Evolutionary conservation across 2,113 vertebrate species (phyloP).

Genomic region (Hemibagrus wyckioides): DNA sequence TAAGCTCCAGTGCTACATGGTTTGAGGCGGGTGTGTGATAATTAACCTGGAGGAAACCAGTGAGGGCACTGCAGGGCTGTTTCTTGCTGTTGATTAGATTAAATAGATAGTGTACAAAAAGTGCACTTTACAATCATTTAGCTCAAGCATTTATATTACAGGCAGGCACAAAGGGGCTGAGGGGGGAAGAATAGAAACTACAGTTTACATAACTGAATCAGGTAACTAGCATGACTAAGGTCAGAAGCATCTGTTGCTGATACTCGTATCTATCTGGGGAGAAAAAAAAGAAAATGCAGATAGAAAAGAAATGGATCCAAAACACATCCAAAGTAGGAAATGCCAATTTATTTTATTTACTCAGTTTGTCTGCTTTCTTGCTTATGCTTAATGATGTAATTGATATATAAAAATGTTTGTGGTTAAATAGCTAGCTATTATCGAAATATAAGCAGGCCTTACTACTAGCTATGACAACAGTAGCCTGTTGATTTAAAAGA

Average conservation of each 20-base stretch:
- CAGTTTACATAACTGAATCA: background rate
- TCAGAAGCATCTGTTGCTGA: too few relatives aligned
- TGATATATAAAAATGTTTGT: background rate
- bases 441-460: background rate
- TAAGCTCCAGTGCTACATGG: background rate
- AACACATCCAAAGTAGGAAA: background rate
- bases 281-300: background rate
- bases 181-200: background rate
- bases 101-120: background rate
- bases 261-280: background rate
- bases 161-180: background rate
- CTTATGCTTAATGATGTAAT: background rate
- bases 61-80: background rate
- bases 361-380: background rate
- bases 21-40: background rate
- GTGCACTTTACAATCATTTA: background rate
- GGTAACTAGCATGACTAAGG: background rate
- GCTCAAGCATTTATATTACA: background rate
- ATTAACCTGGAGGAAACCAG: constrained; percentile 7
- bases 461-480: background rate
- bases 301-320: background rate
- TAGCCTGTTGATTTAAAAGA: background rate
- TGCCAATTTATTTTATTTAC: background rate
- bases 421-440: background rate
- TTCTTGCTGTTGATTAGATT: background rate